Evolutionary conservation across 2,113 vertebrate genomes (phyloP).

Genomic region (Vanacampus margaritifer): DNA sequence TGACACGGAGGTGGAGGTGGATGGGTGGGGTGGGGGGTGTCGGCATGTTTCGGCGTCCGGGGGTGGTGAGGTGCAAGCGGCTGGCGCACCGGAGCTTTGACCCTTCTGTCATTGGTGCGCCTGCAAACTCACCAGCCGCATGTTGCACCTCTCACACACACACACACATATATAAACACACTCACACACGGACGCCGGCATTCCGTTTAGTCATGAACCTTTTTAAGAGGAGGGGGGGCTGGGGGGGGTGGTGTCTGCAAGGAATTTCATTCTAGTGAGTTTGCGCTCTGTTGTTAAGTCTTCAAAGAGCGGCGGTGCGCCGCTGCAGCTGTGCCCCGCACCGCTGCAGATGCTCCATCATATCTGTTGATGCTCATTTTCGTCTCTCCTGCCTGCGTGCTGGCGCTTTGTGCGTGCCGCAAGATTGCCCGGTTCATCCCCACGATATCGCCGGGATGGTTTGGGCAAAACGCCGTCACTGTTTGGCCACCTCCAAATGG

Average conservation of each 20-base stretch:
- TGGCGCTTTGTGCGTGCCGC: conserved; percentile 9
- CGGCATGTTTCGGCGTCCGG: conserved; percentile 54
- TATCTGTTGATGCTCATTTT: conserved; percentile 70
- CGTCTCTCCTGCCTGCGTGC: conserved; percentile 32
- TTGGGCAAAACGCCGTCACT: conserved; percentile 51
- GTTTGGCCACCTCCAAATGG: conserved; percentile 60
- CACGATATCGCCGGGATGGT: conserved; percentile 52
- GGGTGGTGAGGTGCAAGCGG: conserved; percentile 58
- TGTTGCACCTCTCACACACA: conserved; percentile 14
- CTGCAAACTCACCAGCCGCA: conserved; percentile 59
- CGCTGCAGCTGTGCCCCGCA: conserved; percentile 33
- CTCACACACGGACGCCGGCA: conserved; percentile 34
- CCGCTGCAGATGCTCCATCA: conserved; percentile 70
- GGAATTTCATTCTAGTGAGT: conserved; percentile 18
- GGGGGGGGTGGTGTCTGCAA: conserved; percentile 19
- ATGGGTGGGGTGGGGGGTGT: conserved; percentile 51
- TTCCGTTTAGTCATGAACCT: conserved; percentile 52
- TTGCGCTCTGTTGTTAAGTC: background rate
- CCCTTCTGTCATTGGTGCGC: conserved; percentile 82
- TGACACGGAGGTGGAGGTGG: conserved; percentile 54
- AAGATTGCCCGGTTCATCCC: conserved; percentile 52
- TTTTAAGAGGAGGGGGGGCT: background rate
- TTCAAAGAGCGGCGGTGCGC: background rate
- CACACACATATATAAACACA: too few relatives aligned
- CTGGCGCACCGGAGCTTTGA: conserved; percentile 73